These are phyloP conservation scores for Drosophila chauvacae DNA, from an alignment of 1,140 invertebrate species.

Conservation along the genomic window DNA sequence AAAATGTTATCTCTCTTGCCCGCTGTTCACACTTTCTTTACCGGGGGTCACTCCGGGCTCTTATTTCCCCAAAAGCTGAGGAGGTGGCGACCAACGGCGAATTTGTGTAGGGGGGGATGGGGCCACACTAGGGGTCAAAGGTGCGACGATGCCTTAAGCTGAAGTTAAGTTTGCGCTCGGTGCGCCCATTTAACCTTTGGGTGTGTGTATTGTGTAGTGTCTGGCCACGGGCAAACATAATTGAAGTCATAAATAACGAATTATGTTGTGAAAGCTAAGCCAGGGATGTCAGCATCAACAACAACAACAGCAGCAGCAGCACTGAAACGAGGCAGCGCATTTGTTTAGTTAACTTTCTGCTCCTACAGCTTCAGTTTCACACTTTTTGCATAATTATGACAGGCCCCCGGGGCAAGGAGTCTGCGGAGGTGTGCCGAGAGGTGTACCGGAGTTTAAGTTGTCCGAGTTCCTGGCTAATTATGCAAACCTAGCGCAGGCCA, in stretches of 20 bases:
- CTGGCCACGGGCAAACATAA: constrained; percentile 74
- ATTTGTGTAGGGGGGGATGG: constrained; percentile 35
- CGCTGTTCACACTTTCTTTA: constrained; percentile 10
- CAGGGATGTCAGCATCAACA: constrained; percentile 32
- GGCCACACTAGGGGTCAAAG: constrained; percentile 28
- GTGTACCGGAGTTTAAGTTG: constrained; percentile 39
- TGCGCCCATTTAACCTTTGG: constrained; percentile 73
- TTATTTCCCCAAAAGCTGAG: constrained; percentile 35
- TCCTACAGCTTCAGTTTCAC: constrained; percentile 58
- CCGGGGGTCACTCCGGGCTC: constrained; percentile 27
- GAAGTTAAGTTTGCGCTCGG: constrained; percentile 64
- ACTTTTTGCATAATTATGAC: constrained; percentile 79
- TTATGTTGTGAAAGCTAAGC: constrained; percentile 78
- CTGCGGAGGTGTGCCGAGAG: constrained; percentile 7
- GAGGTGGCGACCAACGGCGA: constrained; percentile 67
- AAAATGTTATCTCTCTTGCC: constrained; percentile 32
- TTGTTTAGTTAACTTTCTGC: constrained; percentile 67
- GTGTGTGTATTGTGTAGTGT: constrained; percentile 30
- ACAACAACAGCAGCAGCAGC: background rate
- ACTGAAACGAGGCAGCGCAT: constrained; percentile 38
- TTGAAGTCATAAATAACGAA: constrained; percentile 83
- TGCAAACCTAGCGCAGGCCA: constrained; percentile 59
- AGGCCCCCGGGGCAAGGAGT: constrained; percentile 32
- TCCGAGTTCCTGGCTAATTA: constrained; percentile 71
- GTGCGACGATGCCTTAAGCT: constrained; percentile 32